Percentiles rank a stretch among this genome's conserved stretches.
Evolutionary conservation across 1,140 invertebrate species (phyloP).

Genomic region (Macrobrachium nipponense): DNA sequence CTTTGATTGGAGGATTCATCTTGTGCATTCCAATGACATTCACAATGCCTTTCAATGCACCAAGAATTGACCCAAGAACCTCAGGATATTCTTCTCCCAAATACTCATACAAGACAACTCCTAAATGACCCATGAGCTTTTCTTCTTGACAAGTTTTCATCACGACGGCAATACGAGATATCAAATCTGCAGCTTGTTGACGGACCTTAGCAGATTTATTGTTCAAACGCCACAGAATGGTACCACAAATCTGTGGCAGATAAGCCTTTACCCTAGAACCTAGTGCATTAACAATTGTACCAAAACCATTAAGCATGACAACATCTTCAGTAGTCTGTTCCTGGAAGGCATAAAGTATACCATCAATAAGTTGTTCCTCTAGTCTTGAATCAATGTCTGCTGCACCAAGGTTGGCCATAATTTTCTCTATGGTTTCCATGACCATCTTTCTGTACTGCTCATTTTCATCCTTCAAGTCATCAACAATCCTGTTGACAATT

Average conservation of each 20-base stretch:
- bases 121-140: slow-evolving; percentile 99
- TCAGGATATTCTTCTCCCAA: slow-evolving; percentile 99
- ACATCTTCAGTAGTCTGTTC: slow-evolving; percentile 99
- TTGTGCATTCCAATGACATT: slow-evolving; percentile 99
- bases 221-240: slow-evolving; percentile 98
- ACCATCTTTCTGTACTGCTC: slow-evolving; percentile 99
- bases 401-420: slow-evolving; percentile 96
- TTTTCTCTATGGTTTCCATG: slow-evolving; percentile 99
- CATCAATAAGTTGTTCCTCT: slow-evolving; percentile 99
- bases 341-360: slow-evolving; percentile 99
- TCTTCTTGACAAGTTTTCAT: slow-evolving; percentile 99
- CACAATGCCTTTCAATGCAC: slow-evolving; percentile 97
- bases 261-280: slow-evolving; percentile 98
- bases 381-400: slow-evolving; percentile 97
- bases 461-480: slow-evolving; percentile 99
- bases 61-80: slow-evolving; percentile 97
- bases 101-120: slow-evolving; percentile 99
- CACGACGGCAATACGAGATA: slow-evolving; percentile 97
- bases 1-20: slow-evolving; percentile 99
- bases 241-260: slow-evolving; percentile 99
- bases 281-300: slow-evolving; percentile 97
- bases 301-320: slow-evolving; percentile 99
- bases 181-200: slow-evolving; percentile 99
- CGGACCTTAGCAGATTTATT: slow-evolving; percentile 99
- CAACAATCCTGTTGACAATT: slow-evolving; percentile 94